phyloP scores from a whole-genome alignment of 2,113 vertebrate species.

The Varanus komodoensis region DNA sequence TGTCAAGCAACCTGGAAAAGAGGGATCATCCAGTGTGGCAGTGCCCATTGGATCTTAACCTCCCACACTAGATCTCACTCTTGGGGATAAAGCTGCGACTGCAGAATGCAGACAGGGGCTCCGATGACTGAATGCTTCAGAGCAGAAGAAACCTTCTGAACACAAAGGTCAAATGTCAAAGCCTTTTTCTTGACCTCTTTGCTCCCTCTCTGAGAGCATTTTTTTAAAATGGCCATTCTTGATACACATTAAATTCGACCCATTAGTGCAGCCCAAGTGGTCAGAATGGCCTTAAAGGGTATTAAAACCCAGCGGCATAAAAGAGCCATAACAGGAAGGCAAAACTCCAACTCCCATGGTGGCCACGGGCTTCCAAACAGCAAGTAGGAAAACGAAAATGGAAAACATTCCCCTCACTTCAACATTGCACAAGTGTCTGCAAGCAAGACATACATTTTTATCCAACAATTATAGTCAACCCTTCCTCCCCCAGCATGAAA shows the following conservation, averaged over 20 bases:
- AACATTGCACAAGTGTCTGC: constrained; percentile 58
- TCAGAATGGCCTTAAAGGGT: constrained; percentile 47
- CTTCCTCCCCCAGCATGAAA: background rate
- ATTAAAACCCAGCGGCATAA: constrained; percentile 22
- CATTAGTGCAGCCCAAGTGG: constrained; percentile 22
- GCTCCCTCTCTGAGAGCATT: background rate
- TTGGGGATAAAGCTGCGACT: background rate
- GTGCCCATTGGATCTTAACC: background rate
- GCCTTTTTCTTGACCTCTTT: background rate
- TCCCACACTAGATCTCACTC: background rate
- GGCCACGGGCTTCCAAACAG: constrained; percentile 30
- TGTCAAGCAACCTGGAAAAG: background rate
- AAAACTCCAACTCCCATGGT: constrained; percentile 23
- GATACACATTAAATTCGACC: background rate
- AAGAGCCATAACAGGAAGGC: constrained; percentile 10
- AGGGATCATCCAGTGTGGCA: background rate
- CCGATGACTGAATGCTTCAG: background rate
- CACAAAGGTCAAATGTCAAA: background rate
- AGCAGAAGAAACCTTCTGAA: background rate
- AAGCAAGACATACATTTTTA: constrained; percentile 38
- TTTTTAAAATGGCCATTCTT: background rate
- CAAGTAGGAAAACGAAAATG: constrained; percentile 37
- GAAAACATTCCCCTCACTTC: constrained; percentile 37
- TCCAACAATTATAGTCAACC: constrained; percentile 26
- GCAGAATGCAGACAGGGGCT: background rate